Base-by-base conservation (phyloP, 30 jellyfish, hydroid and myxozoan genomes). In the Turritopsis dohrnii region DNA sequence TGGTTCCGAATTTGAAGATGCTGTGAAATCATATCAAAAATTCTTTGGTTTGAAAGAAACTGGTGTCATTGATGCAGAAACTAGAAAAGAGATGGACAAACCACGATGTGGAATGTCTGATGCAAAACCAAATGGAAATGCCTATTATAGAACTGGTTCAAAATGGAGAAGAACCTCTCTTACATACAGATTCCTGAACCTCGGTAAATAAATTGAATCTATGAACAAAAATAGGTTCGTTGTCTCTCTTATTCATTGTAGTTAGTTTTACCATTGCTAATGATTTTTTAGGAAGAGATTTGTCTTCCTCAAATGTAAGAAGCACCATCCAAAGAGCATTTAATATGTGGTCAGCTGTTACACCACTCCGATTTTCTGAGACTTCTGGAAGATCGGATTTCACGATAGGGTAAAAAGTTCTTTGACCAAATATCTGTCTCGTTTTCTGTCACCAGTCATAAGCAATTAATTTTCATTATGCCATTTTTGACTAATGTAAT, bases 71-170 rank as follows among this genome's bases (percentile, higher is more conserved):
- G 85, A 77, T 77, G 72, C 66, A 28, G 71, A 77, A 29, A 77
- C 85, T 18, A 29, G 29, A 24, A 30, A 53, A 24, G 85, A 77
- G 1, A 77, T 77, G 85, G 0, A 26, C 20, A 77, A 77, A 77
- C 85, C 85, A 29, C 23, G 85, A 19, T 77, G 85, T 77, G 85
- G 85, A 29, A 77, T 29, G 8, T 60, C 85, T 29, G 85, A 77
- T 52, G 52, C 23, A 29, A 23, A 69, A 69, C 28, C 30, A 1
- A 16, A 30, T 30, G 72, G 73, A 30, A 75, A 75, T 22, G 83
- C 83, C 41, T 77, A 77, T 52, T 29, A 28, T 60, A 60, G 28
- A n/a, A 69, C 77, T 69, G 30, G 31, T 7, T 28, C 85, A 21
- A 77, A 77, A 28, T 77, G 85, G 85, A 4, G 52, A 5, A 77